phyloP scores from a whole-genome alignment of 2,113 vertebrate species.

The Sciurus niger region DNA sequence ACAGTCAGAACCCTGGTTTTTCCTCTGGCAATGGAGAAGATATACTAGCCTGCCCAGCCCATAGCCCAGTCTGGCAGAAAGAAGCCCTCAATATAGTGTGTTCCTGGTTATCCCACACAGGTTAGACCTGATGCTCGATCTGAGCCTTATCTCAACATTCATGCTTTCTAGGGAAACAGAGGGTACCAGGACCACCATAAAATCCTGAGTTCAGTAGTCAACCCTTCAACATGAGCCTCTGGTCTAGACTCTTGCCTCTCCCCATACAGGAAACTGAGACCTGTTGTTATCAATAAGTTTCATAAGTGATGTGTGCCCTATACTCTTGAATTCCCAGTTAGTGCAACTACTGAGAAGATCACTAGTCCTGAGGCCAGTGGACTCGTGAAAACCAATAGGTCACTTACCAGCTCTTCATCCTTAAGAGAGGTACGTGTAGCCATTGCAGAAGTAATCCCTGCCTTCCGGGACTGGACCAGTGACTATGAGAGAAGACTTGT shows the following conservation, averaged over 20 bases:
- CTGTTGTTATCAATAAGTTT: not conserved
- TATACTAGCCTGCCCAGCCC: not conserved
- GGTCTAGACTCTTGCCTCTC: not conserved
- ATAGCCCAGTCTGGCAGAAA: conserved; percentile 4
- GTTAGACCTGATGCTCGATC: not conserved
- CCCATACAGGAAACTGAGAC: not conserved
- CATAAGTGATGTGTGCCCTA: not conserved
- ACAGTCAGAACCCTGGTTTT: not conserved
- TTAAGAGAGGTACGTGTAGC: conserved; percentile 97
- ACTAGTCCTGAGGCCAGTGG: not conserved
- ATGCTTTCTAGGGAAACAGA: not conserved
- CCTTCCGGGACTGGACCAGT: conserved; percentile 98
- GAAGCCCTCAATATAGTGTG: not conserved
- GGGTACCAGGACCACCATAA: not conserved
- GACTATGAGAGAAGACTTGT: conserved; percentile 90
- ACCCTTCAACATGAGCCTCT: not conserved
- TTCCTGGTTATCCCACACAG: not conserved
- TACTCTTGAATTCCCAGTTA: conserved; percentile 38
- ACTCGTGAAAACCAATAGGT: conserved; percentile 31
- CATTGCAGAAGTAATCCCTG: conserved; percentile 97
- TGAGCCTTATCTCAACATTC: conserved; percentile 52
- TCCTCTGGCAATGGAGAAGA: not conserved
- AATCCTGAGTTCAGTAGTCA: not conserved
- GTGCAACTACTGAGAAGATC: not conserved
- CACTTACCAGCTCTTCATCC: conserved; percentile 98